Base-by-base conservation (phyloP, 2,888 invertebrate genomes). In the Byasa hedistus region DNA sequence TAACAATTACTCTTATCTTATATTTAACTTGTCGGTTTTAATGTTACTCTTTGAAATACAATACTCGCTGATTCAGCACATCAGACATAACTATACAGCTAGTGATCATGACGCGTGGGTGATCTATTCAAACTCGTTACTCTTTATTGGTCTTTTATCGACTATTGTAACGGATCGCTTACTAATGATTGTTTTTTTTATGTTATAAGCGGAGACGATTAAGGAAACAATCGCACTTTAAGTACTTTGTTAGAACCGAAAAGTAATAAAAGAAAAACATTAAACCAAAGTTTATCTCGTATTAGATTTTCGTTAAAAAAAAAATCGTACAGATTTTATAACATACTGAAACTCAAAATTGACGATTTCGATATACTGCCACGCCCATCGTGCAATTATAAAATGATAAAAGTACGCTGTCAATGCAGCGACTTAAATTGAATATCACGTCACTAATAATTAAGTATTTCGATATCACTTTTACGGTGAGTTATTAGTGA, bases 81-180 rank as follows among this genome's bases (percentile, higher is more conserved):
- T 48, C n/a, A n/a, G n/a, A 48, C n/a, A 44, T 44, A 48, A 48
- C 44, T 44, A 44, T 44, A 48, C n/a, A 48, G 7, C 1, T n/a
- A n/a, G 48, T n/a, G 27, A 61, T 56, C 58, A 51, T 52, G 24
- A 57, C 57, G 66, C 62, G 64, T 67, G 66, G 66, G 66, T 44
- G 64, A 64, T 48, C 66, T 61, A 63, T 67, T 67, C 59, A 59
- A 59, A 63, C 63, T 67, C 66, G 63, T 67, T 67, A 67, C 66
- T 56, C 66, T 67, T 67, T 67, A 66, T 62, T 66, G 61, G 62
- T 66, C 62, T 58, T 66, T 66, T 62, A 66, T 63, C 59, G 66
- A 67, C 66, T 59, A 66, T 67, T 60, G 63, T 67, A 62, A 63
- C 63, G 59, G 66, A 63, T 67, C 66, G 63, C 56, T 36, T 44